Evolutionary conservation across 2,888 invertebrate genomes (phyloP), one percentile per base, ranked within the genome.

Genomic region (Diogma glabrata): DNA sequence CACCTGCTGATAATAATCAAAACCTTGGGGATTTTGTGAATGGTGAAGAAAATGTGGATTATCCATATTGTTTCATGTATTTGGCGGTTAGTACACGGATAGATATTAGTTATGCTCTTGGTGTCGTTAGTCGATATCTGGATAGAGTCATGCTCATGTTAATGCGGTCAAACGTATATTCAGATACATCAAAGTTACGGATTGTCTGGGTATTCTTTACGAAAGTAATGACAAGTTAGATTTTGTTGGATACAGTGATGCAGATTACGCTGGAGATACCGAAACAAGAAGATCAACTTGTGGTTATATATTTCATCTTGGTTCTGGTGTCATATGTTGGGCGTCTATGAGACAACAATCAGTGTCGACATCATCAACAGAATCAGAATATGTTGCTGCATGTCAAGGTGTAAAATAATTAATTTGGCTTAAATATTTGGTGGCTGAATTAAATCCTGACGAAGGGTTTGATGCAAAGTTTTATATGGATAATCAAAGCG

Each of bases 311-410:
- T n/a, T n/a, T n/a, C n/a, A n/a, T n/a, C n/a, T n/a, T n/a, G n/a
- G n/a, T n/a, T n/a, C n/a, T n/a, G n/a, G n/a, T n/a, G n/a, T n/a
- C n/a, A n/a, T n/a, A n/a, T n/a, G n/a, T n/a, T n/a, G n/a, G n/a
- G n/a, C n/a, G n/a, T n/a, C n/a, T n/a, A n/a, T n/a, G n/a, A n/a
- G n/a, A n/a, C n/a, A n/a, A n/a, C n/a, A n/a, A n/a, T n/a, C n/a
- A n/a, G 26, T 26, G 12, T 30, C 30, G 8, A 30, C 8, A 30
- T 30, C 8, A 7, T n/a, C 30, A 30, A 30, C 30, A 14, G 30
- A 30, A 3, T 60, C 63, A 1, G 62, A 64, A 51, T 56, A 60
- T 33, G 57, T 64, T 10, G 62, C 64, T 14, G 62, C 60, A 6
- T 60, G 59, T 52, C 57, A 58, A 50, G 58, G 56, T 7, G 14